phyloP scores from a whole-genome alignment of 2,113 vertebrate genomes.

The Corythaeola cristata region DNA sequence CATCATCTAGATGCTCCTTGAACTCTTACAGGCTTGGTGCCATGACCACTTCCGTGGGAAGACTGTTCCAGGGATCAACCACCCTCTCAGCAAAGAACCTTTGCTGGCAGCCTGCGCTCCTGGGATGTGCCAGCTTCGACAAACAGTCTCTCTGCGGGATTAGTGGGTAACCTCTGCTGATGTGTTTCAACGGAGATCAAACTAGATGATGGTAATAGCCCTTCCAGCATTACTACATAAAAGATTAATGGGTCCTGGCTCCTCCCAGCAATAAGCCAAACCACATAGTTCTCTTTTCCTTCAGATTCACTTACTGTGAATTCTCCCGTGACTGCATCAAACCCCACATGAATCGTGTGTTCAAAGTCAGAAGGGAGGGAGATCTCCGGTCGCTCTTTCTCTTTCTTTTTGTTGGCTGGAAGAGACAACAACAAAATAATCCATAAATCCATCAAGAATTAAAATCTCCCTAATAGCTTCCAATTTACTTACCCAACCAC shows the following conservation, averaged over 20 bases:
- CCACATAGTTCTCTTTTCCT: background rate
- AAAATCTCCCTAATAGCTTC: background rate
- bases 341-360: constrained; percentile 96
- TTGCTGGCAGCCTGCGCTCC: background rate
- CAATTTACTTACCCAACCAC: background rate
- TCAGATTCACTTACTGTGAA: constrained; percentile 86
- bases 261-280: constrained; percentile 10
- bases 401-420: constrained; percentile 92
- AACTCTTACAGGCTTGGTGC: too few relatives aligned
- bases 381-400: constrained; percentile 89
- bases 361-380: constrained; percentile 97
- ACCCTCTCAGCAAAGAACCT: too few relatives aligned
- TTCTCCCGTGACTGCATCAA: constrained; percentile 95
- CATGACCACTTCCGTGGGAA: too few relatives aligned
- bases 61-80: too few relatives aligned
- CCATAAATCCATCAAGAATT: background rate
- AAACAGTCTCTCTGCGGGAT: background rate
- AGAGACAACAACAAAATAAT: background rate
- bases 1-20: too few relatives aligned
- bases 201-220: background rate
- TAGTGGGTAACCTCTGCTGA: background rate
- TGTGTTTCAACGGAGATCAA: background rate
- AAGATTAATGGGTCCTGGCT: constrained; percentile 39
- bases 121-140: background rate
- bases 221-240: background rate